Evolutionary conservation across 1,140 invertebrate species (phyloP), one percentile per base, ranked within the genome.

Genomic region (Papilio polyxenes): DNA sequence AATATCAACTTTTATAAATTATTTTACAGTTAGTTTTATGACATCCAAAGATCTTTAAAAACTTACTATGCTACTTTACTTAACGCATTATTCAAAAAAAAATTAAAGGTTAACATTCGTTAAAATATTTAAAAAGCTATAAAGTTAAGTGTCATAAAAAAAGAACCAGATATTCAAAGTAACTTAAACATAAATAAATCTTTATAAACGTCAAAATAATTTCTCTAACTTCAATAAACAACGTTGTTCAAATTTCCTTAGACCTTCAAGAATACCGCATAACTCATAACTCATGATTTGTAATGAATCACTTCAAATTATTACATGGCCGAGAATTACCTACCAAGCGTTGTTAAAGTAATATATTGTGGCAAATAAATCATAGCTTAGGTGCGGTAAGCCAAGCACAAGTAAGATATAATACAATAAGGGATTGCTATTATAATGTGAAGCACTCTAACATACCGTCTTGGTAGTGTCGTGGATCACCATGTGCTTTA

Each of bases 311-410:
- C 77, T 62, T 65, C 23, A 23, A 79, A 79, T 65, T 62, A 79
- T 79, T 79, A 56, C 37, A 59, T 62, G 53, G 56, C 56, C 31
- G 56, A 48, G 53, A 79, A 79, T 56, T 44, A 65, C 51, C 51
- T 53, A 40, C 13, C 74, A 48, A 44, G 49, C 75, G 75, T 72
- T 40, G 48, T 51, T 51, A 77, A 77, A 77, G 20, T 65, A 79
- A 79, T 65, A 79, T 79, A 79, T 79, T 79, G 56, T 40, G 31
- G 77, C 53, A 44, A 56, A 65, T 79, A 79, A 79, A 79, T 79
- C 77, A 62, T 56, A 79, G 77, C 77, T 79, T 79, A 79, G 77
- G 23, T 79, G 77, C 59, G 77, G 77, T 79, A 44, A 79, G 77
- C 77, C 56, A 79, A 56, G 77, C 40, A 65, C 77, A 79, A 79